These are phyloP conservation scores for Calcarius lapponicus DNA, from an alignment of 2,797 vertebrate genomes.

Conservation along the genomic window DNA sequence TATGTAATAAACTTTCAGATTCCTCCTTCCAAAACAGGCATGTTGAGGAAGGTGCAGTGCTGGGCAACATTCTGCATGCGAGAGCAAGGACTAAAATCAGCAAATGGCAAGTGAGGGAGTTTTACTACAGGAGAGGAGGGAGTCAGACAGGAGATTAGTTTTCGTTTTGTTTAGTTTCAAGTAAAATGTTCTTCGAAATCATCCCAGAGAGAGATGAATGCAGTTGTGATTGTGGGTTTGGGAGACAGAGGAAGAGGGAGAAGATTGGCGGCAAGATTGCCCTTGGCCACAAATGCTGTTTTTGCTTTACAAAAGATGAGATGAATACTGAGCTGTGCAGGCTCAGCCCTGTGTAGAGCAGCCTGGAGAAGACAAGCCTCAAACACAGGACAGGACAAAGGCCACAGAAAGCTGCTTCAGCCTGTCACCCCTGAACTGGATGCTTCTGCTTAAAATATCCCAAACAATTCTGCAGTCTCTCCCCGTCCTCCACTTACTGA, in stretches of 20 bases:
- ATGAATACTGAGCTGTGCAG: not conserved
- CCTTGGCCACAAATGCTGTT: not conserved
- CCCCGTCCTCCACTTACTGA: not conserved
- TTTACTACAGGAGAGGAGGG: not conserved
- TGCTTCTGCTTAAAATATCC: not conserved
- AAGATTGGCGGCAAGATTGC: not conserved
- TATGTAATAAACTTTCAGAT: not conserved
- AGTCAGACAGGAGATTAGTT: not conserved
- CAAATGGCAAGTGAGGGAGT: not conserved
- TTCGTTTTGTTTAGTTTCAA: not conserved
- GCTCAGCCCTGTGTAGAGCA: not conserved
- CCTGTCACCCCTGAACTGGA: not conserved
- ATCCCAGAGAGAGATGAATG: not conserved
- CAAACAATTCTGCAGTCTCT: not conserved
- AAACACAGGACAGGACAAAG: slow-evolving; percentile 23
- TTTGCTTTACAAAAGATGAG: slow-evolving; percentile 20
- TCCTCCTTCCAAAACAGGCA: not conserved
- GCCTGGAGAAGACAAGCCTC: not conserved
- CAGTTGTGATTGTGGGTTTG: not conserved
- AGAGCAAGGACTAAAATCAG: not conserved
- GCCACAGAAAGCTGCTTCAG: not conserved
- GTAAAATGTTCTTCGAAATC: not conserved
- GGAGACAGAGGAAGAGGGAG: not conserved
- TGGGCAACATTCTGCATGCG: not conserved
- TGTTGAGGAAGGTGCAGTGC: not conserved